A percentile compares a stretch with the other conserved stretches of the same genome.
Evolutionary conservation across 2,888 invertebrate genomes (phyloP).

Genomic region (Girardia tigrina): DNA sequence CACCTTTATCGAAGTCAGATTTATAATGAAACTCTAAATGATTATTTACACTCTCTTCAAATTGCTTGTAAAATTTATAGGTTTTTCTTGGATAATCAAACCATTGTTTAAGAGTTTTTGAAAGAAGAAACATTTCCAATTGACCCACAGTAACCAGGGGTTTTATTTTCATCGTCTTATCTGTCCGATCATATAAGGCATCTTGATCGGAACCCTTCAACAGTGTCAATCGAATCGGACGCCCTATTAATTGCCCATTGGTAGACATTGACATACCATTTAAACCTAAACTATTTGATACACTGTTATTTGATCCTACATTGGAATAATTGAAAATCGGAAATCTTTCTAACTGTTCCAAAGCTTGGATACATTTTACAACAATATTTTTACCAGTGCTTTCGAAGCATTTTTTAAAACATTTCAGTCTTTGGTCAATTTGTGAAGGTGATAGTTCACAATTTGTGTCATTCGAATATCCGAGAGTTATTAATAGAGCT

Average conservation of each 20-base stretch:
- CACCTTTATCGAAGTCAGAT: constrained; percentile 88
- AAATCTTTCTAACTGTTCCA: constrained; percentile 87
- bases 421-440: neutral
- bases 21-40: constrained; percentile 58
- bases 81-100: constrained; percentile 79
- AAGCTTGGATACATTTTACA: constrained; percentile 74
- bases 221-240: constrained; percentile 72
- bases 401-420: constrained; percentile 21
- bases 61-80: constrained; percentile 71
- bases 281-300: constrained; percentile 45
- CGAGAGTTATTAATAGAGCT: constrained; percentile 55
- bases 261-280: constrained; percentile 57
- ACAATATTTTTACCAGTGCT: constrained; percentile 58
- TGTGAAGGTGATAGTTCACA: neutral
- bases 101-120: constrained; percentile 52
- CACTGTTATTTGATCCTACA: constrained; percentile 57
- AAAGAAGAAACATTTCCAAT: constrained; percentile 75
- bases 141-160: constrained; percentile 83
- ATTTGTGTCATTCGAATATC: neutral
- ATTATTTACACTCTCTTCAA: constrained; percentile 58
- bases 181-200: constrained; percentile 62
- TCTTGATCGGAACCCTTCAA: constrained; percentile 64
- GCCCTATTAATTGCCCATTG: constrained; percentile 61
- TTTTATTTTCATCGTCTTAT: constrained; percentile 73
- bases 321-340: constrained; percentile 82